Conservation (phyloP, 64 coral and sea anemone species). For the Acropora tenuis region DNA sequence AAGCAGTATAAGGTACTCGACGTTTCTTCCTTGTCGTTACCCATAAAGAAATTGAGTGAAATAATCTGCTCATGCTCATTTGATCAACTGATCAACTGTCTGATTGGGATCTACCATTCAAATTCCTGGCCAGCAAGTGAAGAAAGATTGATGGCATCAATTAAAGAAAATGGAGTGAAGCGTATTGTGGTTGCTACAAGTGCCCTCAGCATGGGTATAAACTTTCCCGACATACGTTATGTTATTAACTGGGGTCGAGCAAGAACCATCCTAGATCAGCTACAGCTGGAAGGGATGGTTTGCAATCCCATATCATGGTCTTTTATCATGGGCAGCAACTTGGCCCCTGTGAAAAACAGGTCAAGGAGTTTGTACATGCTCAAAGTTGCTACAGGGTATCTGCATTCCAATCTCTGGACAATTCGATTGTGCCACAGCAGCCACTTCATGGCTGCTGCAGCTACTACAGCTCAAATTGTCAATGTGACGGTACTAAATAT, state of each 20-base stretch:
- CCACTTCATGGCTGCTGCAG: slow-evolving; percentile 39
- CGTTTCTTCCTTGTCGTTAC: slow-evolving; percentile 6
- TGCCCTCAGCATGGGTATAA: slow-evolving; percentile 47
- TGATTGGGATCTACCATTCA: slow-evolving; percentile 48
- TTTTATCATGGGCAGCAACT: slow-evolving; percentile 47
- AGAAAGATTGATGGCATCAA: slow-evolving; percentile 7
- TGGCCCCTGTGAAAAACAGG: slow-evolving; percentile 28
- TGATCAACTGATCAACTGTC: not conserved
- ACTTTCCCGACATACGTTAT: slow-evolving; percentile 45
- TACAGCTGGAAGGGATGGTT: slow-evolving; percentile 37
- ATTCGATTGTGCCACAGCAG: not conserved
- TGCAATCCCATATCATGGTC: not conserved
- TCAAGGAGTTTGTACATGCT: slow-evolving; percentile 17
- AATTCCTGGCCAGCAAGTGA: slow-evolving; percentile 25
- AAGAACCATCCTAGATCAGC: slow-evolving; percentile 37
- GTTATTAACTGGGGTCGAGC: slow-evolving; percentile 58
- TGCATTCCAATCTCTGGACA: slow-evolving; percentile 8
- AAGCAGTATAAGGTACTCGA: slow-evolving; percentile 8
- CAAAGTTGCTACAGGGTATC: slow-evolving; percentile 6
- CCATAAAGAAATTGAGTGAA: slow-evolving; percentile 7
- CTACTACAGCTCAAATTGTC: slow-evolving; percentile 13
- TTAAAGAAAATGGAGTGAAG: slow-evolving; percentile 18
- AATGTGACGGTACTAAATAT: not conserved
- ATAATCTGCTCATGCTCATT: not conserved
- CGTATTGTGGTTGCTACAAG: slow-evolving; percentile 15